These are phyloP conservation scores for Nycteola revayana DNA, from an alignment of 2,888 invertebrate species.

Conservation along the genomic window DNA sequence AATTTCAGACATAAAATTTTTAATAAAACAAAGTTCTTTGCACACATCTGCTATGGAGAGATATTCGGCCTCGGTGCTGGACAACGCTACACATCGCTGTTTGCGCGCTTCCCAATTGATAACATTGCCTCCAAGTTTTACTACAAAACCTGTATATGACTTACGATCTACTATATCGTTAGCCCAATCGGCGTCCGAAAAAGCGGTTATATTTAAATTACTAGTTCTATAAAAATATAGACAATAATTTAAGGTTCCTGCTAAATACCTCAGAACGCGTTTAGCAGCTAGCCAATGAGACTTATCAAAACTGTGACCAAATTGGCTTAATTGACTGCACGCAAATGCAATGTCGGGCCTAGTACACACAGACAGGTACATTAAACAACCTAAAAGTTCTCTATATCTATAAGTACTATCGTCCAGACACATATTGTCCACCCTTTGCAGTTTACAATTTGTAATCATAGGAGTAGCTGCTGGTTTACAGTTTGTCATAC, in stretches of 20 bases:
- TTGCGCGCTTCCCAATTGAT: too few species aligned
- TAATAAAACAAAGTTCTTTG: constrained; percentile 28
- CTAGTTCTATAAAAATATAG: constrained; percentile 7
- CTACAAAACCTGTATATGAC: constrained; percentile 5
- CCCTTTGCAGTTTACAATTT: constrained; percentile 11
- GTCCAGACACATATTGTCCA: constrained; percentile 5
- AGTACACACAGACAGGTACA: constrained; percentile 20
- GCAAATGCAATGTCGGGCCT: constrained; percentile 27
- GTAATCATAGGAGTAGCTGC: constrained; percentile 17
- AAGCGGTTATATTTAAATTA: constrained; percentile 13
- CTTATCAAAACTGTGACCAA: constrained; percentile 16
- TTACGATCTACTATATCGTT: not conserved
- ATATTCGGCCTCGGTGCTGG: too few species aligned
- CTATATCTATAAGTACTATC: constrained; percentile 13
- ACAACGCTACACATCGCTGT: constrained; percentile 13
- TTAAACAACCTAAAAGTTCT: constrained; percentile 17
- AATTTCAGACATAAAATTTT: too few species aligned
- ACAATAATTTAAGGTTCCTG: constrained; percentile 20
- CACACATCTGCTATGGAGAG: constrained; percentile 17
- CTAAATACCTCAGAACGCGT: constrained; percentile 17
- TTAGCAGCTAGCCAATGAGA: constrained; percentile 17
- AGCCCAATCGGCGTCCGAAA: constrained; percentile 36
- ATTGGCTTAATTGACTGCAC: constrained; percentile 28
- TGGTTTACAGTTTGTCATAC: constrained; percentile 19
- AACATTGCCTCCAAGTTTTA: constrained; percentile 25